A percentile compares a stretch with the other conserved stretches of the same genome.
Conservation (phyloP, 2,113 vertebrate genomes). For the Kryptolebias marmoratus region DNA sequence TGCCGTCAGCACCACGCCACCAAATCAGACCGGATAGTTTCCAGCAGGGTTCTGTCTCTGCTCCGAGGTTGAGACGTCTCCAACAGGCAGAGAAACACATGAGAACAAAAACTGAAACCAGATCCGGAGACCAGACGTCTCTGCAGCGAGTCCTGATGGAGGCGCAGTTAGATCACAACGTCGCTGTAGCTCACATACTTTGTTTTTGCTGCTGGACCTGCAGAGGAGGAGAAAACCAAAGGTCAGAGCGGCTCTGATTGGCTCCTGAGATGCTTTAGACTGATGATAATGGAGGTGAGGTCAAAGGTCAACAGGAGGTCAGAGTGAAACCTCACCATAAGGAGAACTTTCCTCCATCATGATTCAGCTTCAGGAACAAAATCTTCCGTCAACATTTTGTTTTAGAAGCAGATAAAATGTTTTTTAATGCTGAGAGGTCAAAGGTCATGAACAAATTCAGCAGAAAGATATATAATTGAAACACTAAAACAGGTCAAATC, state of each 20-base stretch:
- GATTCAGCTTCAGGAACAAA: too few relatives aligned
- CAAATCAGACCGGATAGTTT: neutral
- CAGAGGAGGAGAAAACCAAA: neutral
- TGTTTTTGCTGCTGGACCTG: slow-evolving; percentile 94
- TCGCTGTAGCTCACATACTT: slow-evolving; percentile 96
- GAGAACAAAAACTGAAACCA: slow-evolving; percentile 34
- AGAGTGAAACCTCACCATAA: too few relatives aligned
- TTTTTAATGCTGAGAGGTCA: too few relatives aligned
- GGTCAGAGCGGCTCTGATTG: neutral
- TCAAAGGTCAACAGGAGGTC: neutral
- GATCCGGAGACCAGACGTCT: slow-evolving; percentile 42
- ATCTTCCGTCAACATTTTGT: too few relatives aligned
- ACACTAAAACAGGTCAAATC: too few relatives aligned
- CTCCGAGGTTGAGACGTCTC: slow-evolving; percentile 52
- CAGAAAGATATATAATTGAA: too few relatives aligned
- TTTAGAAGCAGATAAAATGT: too few relatives aligned
- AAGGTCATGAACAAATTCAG: neutral
- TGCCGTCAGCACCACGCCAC: neutral
- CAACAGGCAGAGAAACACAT: slow-evolving; percentile 44
- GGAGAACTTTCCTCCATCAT: too few relatives aligned
- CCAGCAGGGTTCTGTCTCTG: slow-evolving; percentile 31
- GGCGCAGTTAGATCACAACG: slow-evolving; percentile 87
- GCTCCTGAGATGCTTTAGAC: neutral
- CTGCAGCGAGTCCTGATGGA: slow-evolving; percentile 48
- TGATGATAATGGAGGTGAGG: neutral